These are phyloP conservation scores for Mirounga angustirostris DNA, from an alignment of 2,113 vertebrate species.

Conservation along the genomic window DNA sequence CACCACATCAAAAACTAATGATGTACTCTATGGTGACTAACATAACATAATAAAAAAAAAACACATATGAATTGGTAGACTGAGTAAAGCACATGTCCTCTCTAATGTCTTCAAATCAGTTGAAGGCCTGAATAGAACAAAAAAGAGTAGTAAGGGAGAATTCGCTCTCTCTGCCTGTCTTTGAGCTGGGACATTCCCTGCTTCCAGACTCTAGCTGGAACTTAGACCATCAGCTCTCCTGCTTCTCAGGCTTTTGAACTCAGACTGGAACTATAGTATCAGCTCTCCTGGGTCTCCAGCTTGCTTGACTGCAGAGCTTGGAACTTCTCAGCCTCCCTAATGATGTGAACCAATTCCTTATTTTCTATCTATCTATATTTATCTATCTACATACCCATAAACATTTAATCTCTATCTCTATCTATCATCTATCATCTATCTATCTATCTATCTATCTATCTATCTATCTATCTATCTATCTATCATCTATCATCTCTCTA, in stretches of 20 bases:
- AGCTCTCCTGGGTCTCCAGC: not conserved
- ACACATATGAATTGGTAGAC: not conserved
- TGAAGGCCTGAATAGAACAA: not conserved
- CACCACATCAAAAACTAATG: too few relatives aligned
- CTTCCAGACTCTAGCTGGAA: not conserved
- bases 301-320: not conserved
- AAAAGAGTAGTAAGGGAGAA: not conserved
- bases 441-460: too few relatives aligned
- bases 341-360: not conserved
- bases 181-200: not conserved
- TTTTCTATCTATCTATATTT: not conserved
- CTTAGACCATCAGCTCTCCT: not conserved
- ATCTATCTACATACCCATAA: not conserved
- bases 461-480: not conserved
- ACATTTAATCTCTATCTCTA: not conserved
- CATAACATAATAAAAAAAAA: too few relatives aligned
- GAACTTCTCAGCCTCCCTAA: not conserved
- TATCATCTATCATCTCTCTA: not conserved
- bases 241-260: not conserved
- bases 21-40: too few relatives aligned
- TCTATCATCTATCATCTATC: too few relatives aligned
- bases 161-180: not conserved
- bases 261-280: not conserved
- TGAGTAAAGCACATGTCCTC: not conserved
- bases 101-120: too few relatives aligned